Percentiles rank a stretch among this genome's conserved stretches.
Evolutionary conservation across 2,888 invertebrate species (phyloP).

Genomic region (Mamestra brassicae): DNA sequence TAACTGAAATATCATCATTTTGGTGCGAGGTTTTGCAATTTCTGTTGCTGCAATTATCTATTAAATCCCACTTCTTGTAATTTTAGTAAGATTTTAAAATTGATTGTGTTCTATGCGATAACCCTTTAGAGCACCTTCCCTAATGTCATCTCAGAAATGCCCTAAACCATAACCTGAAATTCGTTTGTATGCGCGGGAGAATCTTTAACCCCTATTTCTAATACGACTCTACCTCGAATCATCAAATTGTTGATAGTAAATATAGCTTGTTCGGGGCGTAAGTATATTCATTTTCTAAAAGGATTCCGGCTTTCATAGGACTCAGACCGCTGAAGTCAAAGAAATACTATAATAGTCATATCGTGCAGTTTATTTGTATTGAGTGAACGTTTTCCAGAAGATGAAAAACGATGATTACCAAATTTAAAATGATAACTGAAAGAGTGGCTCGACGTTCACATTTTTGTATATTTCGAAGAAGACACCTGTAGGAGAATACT

Average conservation of each 20-base stretch:
- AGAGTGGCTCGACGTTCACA: background rate
- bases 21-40: background rate
- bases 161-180: background rate
- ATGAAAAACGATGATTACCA: background rate
- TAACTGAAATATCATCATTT: conserved; percentile 48
- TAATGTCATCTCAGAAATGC: background rate
- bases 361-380: background rate
- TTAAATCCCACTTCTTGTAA: background rate
- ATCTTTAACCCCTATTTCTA: background rate
- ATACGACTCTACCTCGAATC: background rate
- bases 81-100: background rate
- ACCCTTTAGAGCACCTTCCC: background rate
- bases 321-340: background rate
- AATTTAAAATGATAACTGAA: background rate
- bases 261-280: too few species aligned
- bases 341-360: background rate
- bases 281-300: background rate
- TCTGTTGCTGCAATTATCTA: too few species aligned
- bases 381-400: background rate
- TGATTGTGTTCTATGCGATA: background rate
- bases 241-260: background rate
- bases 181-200: background rate
- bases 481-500: conserved; percentile 63
- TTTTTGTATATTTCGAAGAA: conserved; percentile 16
- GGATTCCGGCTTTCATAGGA: too few species aligned